Evolutionary conservation across 2,797 vertebrate species (phyloP).

Genomic region (Florisuga fusca): DNA sequence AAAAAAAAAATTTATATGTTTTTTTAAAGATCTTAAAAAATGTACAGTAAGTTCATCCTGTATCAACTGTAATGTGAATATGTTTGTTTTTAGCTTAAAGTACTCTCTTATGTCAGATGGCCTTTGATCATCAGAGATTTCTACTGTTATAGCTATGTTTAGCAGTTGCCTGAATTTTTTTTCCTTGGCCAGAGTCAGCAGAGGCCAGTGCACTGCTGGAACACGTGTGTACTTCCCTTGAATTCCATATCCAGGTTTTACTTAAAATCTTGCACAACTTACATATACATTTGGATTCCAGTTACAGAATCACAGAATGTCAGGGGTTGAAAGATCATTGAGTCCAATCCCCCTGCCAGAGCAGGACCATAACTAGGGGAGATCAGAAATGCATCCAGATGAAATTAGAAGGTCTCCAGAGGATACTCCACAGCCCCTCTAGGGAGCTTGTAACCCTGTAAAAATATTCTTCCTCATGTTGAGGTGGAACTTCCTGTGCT

Average conservation of each 20-base stretch:
- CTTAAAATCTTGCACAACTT: not conserved
- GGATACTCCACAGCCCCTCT: too few relatives aligned
- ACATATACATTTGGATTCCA: not conserved
- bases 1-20: too few relatives aligned
- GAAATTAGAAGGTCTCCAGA: too few relatives aligned
- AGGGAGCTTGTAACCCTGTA: too few relatives aligned
- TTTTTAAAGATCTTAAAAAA: not conserved
- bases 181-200: not conserved
- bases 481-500: too few relatives aligned
- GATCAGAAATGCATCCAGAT: too few relatives aligned
- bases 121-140: not conserved
- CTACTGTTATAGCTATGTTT: not conserved
- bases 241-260: not conserved
- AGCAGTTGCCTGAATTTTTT: rapidly evolving
- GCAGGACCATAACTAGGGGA: too few relatives aligned
- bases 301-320: not conserved
- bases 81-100: not conserved
- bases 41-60: not conserved
- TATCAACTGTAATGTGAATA: not conserved
- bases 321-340: too few relatives aligned
- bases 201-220: not conserved
- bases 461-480: too few relatives aligned
- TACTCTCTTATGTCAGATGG: not conserved
- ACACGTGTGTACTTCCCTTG: not conserved
- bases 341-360: too few relatives aligned